Base-by-base conservation (phyloP, 2,113 vertebrate genomes). In the Phainopepla nitens region DNA sequence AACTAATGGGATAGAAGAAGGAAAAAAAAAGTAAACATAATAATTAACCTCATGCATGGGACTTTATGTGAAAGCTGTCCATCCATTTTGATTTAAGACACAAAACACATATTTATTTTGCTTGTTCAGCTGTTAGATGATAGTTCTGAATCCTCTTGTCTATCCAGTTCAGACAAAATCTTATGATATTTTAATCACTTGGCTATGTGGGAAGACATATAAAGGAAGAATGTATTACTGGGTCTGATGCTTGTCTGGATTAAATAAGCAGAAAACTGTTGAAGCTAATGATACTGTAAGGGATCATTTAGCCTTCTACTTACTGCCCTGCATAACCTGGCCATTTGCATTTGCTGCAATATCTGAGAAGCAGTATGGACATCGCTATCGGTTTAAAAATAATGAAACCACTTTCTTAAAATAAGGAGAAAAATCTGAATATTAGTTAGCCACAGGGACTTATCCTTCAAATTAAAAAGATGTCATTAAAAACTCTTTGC, bases 111-210 rank as follows among this genome's bases (percentile, higher is more conserved):
- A 72, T 92, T 97, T 97, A 94, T 97, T 98, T 97, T 98, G 95
- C 97, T 96, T 98, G 97, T 97, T 97, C 98, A 98, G 97, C 97
- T 98, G 98, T 97, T 92, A 84, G 77, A 88, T 31, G 53, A 91
- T 95, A 88, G 79, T 87, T 90, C 91, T 98, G 97, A 98, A 97
- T 97, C 95, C 93, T 96, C 97, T 95, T 96, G 60, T 58, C 66
- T 39, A 90, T 90, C 88, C 23, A 96, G 62, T 96, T 96, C 79
- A 94, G 93, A 95, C 39, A 86, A 94, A 95, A 79, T 82, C 47
- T 94, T 83, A 76, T 54, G 60, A 91, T 93, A 70, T 93, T 96
- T 77, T 81, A 95, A 92, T 90, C 82, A 62, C 85, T 94, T 93
- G 80, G 42, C 75, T 82, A 61, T 87, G 51, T 96, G 93, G 77